A percentile compares a stretch with the other conserved stretches of the same genome.
phyloP scores from a whole-genome alignment of 2,888 invertebrate species.

The Sussaba pulchella region DNA sequence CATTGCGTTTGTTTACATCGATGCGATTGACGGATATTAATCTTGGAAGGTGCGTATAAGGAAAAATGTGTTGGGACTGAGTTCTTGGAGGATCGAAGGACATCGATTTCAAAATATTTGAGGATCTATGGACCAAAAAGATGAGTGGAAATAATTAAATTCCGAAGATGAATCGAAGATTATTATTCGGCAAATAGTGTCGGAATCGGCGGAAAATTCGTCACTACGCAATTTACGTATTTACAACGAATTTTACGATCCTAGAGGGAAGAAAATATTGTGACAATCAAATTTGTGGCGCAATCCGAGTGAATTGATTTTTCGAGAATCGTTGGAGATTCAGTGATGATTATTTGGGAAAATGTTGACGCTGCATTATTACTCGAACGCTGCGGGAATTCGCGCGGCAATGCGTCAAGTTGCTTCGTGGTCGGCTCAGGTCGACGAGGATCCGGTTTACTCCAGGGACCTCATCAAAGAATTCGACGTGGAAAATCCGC shows the following conservation, averaged over 20 bases:
- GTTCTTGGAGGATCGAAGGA: slow-evolving; percentile 14
- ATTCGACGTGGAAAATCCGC: slow-evolving; percentile 92
- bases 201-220: too few species aligned
- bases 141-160: too few species aligned
- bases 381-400: slow-evolving; percentile 88
- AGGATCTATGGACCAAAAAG: too few species aligned
- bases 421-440: slow-evolving; percentile 86
- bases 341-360: slow-evolving; percentile 69
- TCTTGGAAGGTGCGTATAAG: slow-evolving; percentile 25
- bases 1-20: slow-evolving; percentile 51
- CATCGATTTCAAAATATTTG: too few species aligned
- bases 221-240: too few species aligned
- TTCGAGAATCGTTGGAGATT: background rate
- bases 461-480: slow-evolving; percentile 94
- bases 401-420: slow-evolving; percentile 75
- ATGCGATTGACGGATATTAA: slow-evolving; percentile 28
- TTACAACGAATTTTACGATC: too few species aligned
- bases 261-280: too few species aligned
- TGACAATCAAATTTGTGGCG: too few species aligned
- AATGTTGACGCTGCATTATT: slow-evolving; percentile 94
- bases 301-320: background rate
- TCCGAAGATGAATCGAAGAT: too few species aligned
- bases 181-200: too few species aligned
- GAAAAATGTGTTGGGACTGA: slow-evolving; percentile 19
- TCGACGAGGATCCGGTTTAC: slow-evolving; percentile 88